Evolutionary conservation across 2,797 vertebrate genomes (phyloP), one percentile per base, ranked within the genome.

Genomic region (Hipposideros larvatus): DNA sequence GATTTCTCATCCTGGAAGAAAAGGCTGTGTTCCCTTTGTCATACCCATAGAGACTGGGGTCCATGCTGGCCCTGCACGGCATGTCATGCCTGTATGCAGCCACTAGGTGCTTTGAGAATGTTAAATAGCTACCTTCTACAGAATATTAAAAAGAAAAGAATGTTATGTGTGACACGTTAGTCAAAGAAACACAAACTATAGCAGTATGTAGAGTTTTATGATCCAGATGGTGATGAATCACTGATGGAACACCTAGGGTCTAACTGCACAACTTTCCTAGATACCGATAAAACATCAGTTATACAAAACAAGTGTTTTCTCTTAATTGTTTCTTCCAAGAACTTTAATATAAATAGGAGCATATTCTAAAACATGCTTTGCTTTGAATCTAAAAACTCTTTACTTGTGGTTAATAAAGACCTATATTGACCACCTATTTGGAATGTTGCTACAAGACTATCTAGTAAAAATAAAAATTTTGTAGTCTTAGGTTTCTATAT

Each of bases 191-290:
- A 96, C 59, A 97, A 98, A 97, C 93, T 57, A 85, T 80, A 96
- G 74, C 55, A 91, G 9, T 31, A 74, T 96, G 91, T 78, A 90
- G 92, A 97, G 84, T 96, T 98, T 68, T 93, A 96, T 96, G 65
- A 97, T 98, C 96, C 96, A 98, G 98, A 98, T 97, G 95, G 97
- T 97, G 92, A 98, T 98, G 97, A 98, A 98, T 98, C 97, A 97
- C 73, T 97, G 96, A 98, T 95, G 91, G 53, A 96, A 79, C 85
- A 90, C 94, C 92, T 94, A 85, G 91, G 95, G 94, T 95, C 95
- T 97, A 98, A 98, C 98, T 97, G 95, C 74, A 97, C 83, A 92
- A 97, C 97, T 97, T 97, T 97, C 96, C 87, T 92, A 98, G 96
- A 97, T 97, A 98, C 93, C 96, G 97, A 96, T 95, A 97, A 97